Conservation (phyloP, 2,797 vertebrate genomes). For the Parotocinclus haroldoi region DNA sequence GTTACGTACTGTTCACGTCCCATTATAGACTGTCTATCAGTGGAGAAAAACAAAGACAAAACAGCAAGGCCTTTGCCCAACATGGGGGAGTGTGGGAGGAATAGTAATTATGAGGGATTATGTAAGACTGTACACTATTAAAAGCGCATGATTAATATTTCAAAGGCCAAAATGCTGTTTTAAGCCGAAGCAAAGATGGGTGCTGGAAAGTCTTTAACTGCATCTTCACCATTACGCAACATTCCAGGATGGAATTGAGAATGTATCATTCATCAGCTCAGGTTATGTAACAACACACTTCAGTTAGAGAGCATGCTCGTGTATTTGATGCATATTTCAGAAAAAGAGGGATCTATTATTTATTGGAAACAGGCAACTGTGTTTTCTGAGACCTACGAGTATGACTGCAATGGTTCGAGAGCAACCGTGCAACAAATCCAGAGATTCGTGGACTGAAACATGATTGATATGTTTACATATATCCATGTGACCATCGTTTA, state of each 20-base stretch:
- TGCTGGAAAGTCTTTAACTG: constrained; percentile 45
- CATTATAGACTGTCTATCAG: too few relatives aligned
- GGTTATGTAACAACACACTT: constrained; percentile 58
- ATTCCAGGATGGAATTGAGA: constrained; percentile 45
- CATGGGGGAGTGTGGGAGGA: constrained; percentile 27
- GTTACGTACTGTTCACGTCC: too few relatives aligned
- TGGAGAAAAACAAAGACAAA: neutral
- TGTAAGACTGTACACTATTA: constrained; percentile 40
- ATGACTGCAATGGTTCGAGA: constrained; percentile 8
- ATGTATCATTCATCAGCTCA: constrained; percentile 50
- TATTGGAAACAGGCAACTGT: constrained; percentile 23
- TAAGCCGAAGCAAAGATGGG: constrained; percentile 29
- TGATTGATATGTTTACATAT: too few relatives aligned
- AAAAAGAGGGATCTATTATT: constrained; percentile 58
- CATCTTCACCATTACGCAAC: constrained; percentile 57
- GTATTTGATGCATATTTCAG: constrained; percentile 65
- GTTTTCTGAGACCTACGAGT: constrained; percentile 7
- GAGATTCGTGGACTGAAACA: too few relatives aligned
- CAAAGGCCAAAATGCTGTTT: constrained; percentile 28
- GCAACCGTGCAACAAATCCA: too few relatives aligned
- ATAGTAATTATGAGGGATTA: constrained; percentile 44
- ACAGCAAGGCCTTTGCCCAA: constrained; percentile 12
- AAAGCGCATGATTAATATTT: constrained; percentile 2
- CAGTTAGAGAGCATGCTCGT: constrained; percentile 37
- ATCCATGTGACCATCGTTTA: too few relatives aligned